A percentile compares a stretch with the other conserved stretches of the same genome.
phyloP scores from a whole-genome alignment of 2,113 vertebrate genomes.

The Melanerpes formicivorus region DNA sequence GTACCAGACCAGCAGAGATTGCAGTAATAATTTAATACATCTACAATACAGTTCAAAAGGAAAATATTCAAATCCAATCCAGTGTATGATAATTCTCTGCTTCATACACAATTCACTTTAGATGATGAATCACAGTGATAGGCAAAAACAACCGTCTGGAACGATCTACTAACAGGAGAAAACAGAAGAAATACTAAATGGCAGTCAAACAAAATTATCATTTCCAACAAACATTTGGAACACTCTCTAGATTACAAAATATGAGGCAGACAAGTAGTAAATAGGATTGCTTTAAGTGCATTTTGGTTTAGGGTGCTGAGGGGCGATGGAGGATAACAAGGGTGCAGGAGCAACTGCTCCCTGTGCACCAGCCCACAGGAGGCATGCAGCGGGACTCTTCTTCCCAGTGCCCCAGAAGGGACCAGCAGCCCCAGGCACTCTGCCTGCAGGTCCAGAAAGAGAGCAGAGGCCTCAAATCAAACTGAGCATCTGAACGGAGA shows the following conservation, averaged over 20 bases:
- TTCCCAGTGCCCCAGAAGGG: not conserved
- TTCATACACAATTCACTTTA: constrained; percentile 40
- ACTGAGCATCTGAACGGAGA: not conserved
- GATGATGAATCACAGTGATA: constrained; percentile 47
- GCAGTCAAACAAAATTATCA: constrained; percentile 27
- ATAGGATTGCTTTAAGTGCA: not conserved
- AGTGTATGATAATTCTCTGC: constrained; percentile 39
- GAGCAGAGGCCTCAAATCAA: not conserved
- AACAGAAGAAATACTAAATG: constrained; percentile 53
- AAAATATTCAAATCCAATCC: constrained; percentile 38
- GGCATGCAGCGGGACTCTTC: not conserved
- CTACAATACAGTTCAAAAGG: constrained; percentile 22
- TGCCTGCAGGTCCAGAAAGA: not conserved
- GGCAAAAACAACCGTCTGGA: constrained; percentile 39
- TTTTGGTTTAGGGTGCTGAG: not conserved
- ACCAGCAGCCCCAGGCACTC: not conserved
- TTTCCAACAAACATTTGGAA: constrained; percentile 21
- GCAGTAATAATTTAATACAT: constrained; percentile 20
- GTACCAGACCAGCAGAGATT: constrained; percentile 12
- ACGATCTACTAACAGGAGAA: constrained; percentile 45
- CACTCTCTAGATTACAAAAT: constrained; percentile 17
- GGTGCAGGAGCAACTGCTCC: not conserved
- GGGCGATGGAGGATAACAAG: not conserved
- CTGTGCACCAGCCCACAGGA: rapidly evolving
- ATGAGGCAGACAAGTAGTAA: constrained; percentile 4